These are phyloP conservation scores for Cavia porcellus DNA, from an alignment of 2,113 vertebrate species.

Conservation along the genomic window DNA sequence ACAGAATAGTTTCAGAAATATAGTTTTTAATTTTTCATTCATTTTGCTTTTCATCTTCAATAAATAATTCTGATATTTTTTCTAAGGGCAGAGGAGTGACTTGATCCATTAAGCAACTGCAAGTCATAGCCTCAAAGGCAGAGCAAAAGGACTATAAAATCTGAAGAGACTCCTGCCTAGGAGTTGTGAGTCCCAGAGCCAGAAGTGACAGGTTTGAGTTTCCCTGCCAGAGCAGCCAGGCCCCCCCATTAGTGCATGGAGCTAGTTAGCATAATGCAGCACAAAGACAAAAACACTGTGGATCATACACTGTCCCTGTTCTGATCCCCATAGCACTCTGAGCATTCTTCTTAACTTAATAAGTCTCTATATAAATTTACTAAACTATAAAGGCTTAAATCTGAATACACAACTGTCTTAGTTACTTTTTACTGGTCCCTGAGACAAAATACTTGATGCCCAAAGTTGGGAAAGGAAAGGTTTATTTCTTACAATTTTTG, in stretches of 20 bases:
- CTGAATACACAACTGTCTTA: background rate
- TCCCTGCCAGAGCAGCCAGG: background rate
- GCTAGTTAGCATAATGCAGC: background rate
- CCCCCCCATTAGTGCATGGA: no score
- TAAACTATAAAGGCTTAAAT: conserved; percentile 36
- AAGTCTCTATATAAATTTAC: conserved; percentile 25
- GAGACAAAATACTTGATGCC: no score
- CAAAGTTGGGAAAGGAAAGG: no score
- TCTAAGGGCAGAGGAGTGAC: background rate
- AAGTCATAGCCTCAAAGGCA: conserved; percentile 33
- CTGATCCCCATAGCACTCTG: background rate
- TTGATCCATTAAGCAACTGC: background rate
- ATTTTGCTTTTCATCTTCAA: background rate
- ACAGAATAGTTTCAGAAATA: background rate
- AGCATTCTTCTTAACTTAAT: background rate
- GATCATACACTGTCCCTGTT: background rate
- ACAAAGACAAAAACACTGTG: background rate
- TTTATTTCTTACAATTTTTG: no score
- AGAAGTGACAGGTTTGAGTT: background rate
- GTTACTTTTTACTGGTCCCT: no score
- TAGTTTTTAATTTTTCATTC: background rate
- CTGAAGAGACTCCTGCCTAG: background rate
- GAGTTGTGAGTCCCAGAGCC: background rate
- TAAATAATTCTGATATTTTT: background rate
- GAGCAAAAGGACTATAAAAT: background rate